Conservation (phyloP, 35 echinoderm and acorn worm species). For the Acanthaster planci region DNA sequence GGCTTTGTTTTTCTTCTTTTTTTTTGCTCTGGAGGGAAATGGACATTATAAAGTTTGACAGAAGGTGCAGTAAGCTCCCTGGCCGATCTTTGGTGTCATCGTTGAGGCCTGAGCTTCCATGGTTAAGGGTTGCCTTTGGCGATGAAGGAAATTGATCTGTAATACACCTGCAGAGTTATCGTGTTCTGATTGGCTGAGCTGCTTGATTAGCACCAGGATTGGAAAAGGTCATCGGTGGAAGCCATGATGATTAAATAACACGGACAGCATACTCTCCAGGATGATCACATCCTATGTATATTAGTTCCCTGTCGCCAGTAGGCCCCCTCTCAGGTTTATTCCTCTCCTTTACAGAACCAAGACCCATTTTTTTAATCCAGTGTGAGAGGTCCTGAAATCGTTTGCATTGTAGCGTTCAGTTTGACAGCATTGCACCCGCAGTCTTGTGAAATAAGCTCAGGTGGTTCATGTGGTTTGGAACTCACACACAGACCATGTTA, state of each 20-base stretch:
- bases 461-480: too few relatives aligned
- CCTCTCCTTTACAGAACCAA: too few relatives aligned
- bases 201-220: slow-evolving; percentile 4
- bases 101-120: background rate
- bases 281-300: background rate
- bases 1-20: too few relatives aligned
- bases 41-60: background rate
- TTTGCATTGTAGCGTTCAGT: too few relatives aligned
- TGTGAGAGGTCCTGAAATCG: too few relatives aligned
- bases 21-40: too few relatives aligned
- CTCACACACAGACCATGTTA: too few relatives aligned
- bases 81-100: background rate
- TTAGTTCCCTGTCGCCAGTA: slow-evolving; percentile 14
- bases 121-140: background rate
- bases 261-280: slow-evolving; percentile 2
- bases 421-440: too few relatives aligned
- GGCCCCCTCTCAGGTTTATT: background rate
- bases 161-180: slow-evolving; percentile 27
- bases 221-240: slow-evolving; percentile 25
- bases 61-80: background rate
- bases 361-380: too few relatives aligned
- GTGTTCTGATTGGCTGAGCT: slow-evolving; percentile 8
- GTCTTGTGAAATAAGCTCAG: too few relatives aligned
- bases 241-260: slow-evolving; percentile 32
- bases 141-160: slow-evolving; percentile 11